Conservation (phyloP, 2,113 vertebrate species). For the Anser brachyrhynchus region DNA sequence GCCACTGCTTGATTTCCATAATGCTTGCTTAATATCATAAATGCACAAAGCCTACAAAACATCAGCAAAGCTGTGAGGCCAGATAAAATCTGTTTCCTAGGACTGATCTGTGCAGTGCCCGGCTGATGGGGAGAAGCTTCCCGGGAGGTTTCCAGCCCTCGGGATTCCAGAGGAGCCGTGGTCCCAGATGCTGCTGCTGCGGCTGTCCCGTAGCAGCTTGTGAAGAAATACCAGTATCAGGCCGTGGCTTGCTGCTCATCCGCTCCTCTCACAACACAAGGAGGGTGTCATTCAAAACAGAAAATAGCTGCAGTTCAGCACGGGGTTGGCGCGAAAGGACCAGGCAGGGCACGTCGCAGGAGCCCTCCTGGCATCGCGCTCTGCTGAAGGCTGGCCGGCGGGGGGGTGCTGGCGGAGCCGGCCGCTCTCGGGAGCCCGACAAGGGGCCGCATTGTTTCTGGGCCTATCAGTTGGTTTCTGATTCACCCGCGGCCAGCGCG, state of each 20-base stretch:
- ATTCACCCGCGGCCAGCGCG: conserved; percentile 62
- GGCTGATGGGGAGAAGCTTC: conserved; percentile 39
- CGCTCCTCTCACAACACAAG: background rate
- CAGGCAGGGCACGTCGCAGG: background rate
- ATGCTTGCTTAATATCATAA: conserved; percentile 41
- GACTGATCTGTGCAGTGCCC: background rate
- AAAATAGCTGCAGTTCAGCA: background rate
- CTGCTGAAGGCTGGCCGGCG: background rate
- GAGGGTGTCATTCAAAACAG: background rate
- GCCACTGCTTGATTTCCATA: conserved; percentile 43
- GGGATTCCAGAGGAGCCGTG: background rate
- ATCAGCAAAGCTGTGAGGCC: background rate
- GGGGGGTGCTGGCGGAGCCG: background rate
- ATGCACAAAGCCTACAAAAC: conserved; percentile 18
- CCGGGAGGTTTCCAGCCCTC: conserved; percentile 12
- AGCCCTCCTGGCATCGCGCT: background rate
- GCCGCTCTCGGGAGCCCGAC: conserved; percentile 22
- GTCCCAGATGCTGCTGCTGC: background rate
- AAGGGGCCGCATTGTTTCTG: conserved; percentile 75
- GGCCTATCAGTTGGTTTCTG: conserved; percentile 70
- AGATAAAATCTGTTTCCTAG: conserved; percentile 32
- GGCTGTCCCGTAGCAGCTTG: background rate
- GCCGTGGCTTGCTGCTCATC: background rate
- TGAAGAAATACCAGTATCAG: background rate
- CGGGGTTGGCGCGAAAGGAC: background rate